phyloP scores from a whole-genome alignment of 2,113 vertebrate species.

The Hippolais icterina region DNA sequence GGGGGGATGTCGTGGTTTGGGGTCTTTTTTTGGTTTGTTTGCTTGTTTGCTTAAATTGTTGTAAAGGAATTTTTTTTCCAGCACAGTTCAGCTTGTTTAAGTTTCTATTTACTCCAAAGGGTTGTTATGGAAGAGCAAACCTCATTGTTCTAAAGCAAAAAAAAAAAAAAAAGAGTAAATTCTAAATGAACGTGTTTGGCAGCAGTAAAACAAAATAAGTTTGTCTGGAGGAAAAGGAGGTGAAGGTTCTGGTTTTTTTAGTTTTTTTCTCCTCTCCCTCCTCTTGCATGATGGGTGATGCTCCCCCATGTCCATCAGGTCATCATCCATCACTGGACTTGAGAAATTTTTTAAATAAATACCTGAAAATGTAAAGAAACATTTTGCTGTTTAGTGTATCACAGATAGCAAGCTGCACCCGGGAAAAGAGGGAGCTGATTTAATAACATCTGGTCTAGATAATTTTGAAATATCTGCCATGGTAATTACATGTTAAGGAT shows the following conservation, averaged over 20 bases:
- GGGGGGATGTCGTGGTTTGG: accelerated
- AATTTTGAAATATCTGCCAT: neutral
- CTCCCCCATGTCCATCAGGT: neutral
- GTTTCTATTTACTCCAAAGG: neutral
- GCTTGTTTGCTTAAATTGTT: neutral
- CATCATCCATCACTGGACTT: neutral
- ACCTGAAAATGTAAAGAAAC: neutral
- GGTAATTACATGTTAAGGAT: conserved; percentile 6
- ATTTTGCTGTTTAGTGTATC: neutral
- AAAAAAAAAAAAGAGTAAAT: neutral
- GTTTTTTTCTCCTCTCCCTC: neutral
- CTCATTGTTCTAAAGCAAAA: neutral
- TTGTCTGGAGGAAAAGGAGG: neutral
- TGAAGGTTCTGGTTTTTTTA: neutral
- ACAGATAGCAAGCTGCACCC: neutral
- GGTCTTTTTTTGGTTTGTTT: neutral
- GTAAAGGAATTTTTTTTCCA: neutral
- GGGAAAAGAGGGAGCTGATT: neutral
- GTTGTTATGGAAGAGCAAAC: neutral
- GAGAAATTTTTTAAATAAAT: neutral
- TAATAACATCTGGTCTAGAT: neutral
- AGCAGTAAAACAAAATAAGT: neutral
- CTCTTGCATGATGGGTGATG: neutral
- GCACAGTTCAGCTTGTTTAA: neutral
- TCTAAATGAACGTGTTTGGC: neutral